Base-by-base conservation (phyloP, 2,888 invertebrate genomes). In the Anthrax anthrax region DNA sequence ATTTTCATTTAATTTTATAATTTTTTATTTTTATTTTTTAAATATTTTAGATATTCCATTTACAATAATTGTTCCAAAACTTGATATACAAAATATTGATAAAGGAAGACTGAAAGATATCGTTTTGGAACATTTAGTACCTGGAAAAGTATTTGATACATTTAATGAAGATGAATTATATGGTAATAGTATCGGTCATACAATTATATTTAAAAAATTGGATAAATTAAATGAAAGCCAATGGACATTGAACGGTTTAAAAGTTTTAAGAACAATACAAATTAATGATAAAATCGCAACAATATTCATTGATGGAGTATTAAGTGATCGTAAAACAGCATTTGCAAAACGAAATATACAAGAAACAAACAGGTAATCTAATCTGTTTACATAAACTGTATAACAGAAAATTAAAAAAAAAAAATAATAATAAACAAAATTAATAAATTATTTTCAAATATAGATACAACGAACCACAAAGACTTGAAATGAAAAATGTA, bases 121-220 rank as follows among this genome's bases (percentile, higher is more conserved):
- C 51, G 67, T 77, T 53, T 60, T 76, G 55, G 76, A 77, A 57
- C 77, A 78, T 60, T 69, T 77, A 56, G 71, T 77, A 50, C 70
- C 77, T 18, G 77, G 76, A 14, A 67, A 70, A 53, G 68, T 70
- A 53, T 67, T 75, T 50, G 72, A 75, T 57, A 61, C 60, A 50
- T 64, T 65, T 51, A 59, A 63, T 69, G 57, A 65, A 56, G 61
- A 70, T 61, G 61, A 74, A 65, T 51, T 57, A 64, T 57, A 70
- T 69, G 56, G 69, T 58, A 60, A 70, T 60, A 59, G 64, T 51
- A 63, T 70, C 62, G 58, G 71, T 64, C 63, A 72, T 65, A 60
- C 64, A 59, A 64, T 68, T 46, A 60, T 63, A 56, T 65, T 68
- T 54, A 65, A 63, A 49, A 66, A 65, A 57, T 56, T 64, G 53